Base-by-base conservation (phyloP, 2,797 vertebrate species). In the Myripristis jacobus region DNA sequence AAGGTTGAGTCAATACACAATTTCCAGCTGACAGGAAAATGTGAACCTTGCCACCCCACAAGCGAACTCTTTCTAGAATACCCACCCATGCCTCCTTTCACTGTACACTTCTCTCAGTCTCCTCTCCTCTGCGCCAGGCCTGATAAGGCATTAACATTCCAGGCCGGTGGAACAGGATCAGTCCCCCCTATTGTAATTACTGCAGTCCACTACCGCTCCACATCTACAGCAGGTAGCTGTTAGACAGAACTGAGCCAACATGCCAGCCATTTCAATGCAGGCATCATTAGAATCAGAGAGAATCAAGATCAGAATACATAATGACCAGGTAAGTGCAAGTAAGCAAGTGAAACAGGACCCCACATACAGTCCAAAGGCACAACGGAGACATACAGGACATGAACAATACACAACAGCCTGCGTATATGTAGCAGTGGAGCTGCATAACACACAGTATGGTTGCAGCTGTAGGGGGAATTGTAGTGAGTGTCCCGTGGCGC, bases 101-200 rank as follows among this genome's bases (percentile, higher is more conserved):
- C 44, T 27, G 18, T 21, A 25, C 21, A 4, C 13, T 8, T 12
- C 19, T 21, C 44, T 34, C n/a, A n/a, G 8, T 34, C 52, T 67
- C 11, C 21, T 56, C 66, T 29, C 22, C 70, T 24, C 63, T 34
- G 71, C 66, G 44, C 46, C 11, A 3, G 38, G 67, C 50, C 70
- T 66, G 84, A 86, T 83, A 60, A 73, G 74, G 25, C 71, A 88
- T 91, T 89, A 88, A 81, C 68, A 91, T 89, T 86, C 86, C 50
- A 54, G 64, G 63, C 73, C 80, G 68, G 75, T 75, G 70, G 63
- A 84, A 77, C 65, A 47, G 84, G 80, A 87, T 82, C 80, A 60
- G 63, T 34, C 75, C 77, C 66, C 64, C 76, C 58, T 66, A 61
- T 76, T 80, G 71, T 88, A 88, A 89, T 83, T 81, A 86, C 86